Conservation (phyloP, 1,140 invertebrate species). For the Arctopsyche grandis region DNA sequence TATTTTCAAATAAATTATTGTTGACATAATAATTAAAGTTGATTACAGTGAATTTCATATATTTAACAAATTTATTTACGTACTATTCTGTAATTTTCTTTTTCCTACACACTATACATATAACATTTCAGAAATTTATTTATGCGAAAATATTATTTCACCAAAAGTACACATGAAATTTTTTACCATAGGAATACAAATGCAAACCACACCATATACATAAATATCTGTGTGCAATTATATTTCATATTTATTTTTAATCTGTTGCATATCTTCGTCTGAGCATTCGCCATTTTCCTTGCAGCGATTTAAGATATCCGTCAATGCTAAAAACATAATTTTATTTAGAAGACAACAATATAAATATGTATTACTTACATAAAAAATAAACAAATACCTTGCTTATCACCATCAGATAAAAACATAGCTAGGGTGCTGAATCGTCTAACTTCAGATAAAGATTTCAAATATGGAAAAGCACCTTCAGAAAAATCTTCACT, state of each 20-base stretch:
- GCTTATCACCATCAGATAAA: conserved; percentile 60
- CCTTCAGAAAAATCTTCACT: conserved; percentile 59
- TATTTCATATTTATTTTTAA: conserved; percentile 58
- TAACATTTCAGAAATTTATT: background rate
- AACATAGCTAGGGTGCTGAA: conserved; percentile 65
- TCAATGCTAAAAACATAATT: conserved; percentile 57
- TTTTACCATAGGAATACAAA: no score
- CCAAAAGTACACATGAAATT: background rate
- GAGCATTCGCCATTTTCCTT: conserved; percentile 55
- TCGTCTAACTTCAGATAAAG: conserved; percentile 61
- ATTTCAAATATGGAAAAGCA: conserved; percentile 54
- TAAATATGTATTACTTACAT: no score
- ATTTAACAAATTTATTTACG: no score
- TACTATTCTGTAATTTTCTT: background rate
- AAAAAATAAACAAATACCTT: conserved; percentile 56
- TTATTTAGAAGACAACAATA: background rate
- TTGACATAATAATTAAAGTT: no score
- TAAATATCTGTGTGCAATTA: conserved; percentile 38
- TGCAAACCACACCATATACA: no score
- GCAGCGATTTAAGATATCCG: conserved; percentile 57
- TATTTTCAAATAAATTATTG: no score
- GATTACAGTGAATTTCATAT: no score
- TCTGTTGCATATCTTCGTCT: conserved; percentile 54
- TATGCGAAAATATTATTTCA: background rate
- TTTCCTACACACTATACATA: background rate